Evolutionary conservation across 53 echinoderm and acorn worm species (phyloP), one percentile per base, ranked within the genome.

Genomic region (Zoroaster sp.): DNA sequence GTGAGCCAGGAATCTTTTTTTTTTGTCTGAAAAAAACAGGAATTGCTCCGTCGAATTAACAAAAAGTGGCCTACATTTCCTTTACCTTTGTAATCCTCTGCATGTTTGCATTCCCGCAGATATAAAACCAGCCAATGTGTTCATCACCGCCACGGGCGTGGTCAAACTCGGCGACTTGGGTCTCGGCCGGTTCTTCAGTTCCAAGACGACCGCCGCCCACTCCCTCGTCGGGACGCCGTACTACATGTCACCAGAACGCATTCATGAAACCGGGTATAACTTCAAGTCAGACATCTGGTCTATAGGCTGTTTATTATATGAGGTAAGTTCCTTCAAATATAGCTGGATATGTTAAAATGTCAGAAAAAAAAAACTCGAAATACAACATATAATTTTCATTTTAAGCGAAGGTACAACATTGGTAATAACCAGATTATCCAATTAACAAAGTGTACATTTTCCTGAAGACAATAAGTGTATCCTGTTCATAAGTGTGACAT

Each of bases 281-380:
- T 99, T 99, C 92, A 99, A 99, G 53, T 96, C 99, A 13, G 99
- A 99, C 51, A 96, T 99, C 78, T 99, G 99, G 99, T 99, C 99
- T 3, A 90, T 99, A 32, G 99, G 96, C 38, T 99, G 99, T 83
- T 78, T 99, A 72, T 71, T 99, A 30, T 99, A 99, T 44, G 94
- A 96, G 99, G 99, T 99, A 88, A 52, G 93, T 33, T 39, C 8
- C n/a, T 15, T 3, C 15, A 5, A 76, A 45, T 33, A 21, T 76
- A 76, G 35, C 36, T 35, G 15, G 35, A 10, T 28, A 70, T 30
- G 31, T 30, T 18, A 0, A 11, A 10, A 9, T 30, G 2, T 1
- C 36, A 35, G 36, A n/a, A n/a, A n/a, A n/a, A n/a, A n/a, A n/a
- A n/a, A n/a, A n/a, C n/a, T n/a, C n/a, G n/a, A n/a, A n/a, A n/a